A percentile compares a stretch with the other conserved stretches of the same genome.
These are phyloP conservation scores for Clarias platycephalus DNA, from an alignment of 2,797 vertebrate genomes.

Conservation along the genomic window DNA sequence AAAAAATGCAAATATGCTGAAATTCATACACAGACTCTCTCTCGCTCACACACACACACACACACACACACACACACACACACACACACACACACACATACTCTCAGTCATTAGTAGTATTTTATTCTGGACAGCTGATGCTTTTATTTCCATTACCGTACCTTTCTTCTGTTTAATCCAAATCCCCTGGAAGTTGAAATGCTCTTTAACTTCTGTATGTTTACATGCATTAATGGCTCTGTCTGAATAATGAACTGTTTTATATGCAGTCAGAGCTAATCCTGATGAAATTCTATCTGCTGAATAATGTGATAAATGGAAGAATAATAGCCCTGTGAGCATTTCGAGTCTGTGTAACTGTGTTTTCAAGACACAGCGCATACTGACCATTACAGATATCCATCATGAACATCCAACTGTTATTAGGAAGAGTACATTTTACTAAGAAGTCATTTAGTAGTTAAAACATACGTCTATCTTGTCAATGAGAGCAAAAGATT, in stretches of 20 bases:
- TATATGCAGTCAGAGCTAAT: background rate
- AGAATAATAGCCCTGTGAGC: background rate
- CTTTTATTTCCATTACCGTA: background rate
- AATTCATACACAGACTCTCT: background rate
- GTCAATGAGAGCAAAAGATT: background rate
- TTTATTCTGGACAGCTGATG: background rate
- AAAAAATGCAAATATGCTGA: slow-evolving; percentile 15
- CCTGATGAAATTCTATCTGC: background rate
- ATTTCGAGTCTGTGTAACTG: background rate
- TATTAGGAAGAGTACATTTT: background rate
- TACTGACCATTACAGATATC: background rate
- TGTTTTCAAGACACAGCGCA: background rate
- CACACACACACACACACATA: background rate
- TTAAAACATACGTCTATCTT: background rate
- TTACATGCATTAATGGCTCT: background rate
- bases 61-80: background rate
- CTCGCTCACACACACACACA: background rate
- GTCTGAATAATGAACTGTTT: background rate
- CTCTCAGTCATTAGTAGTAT: background rate
- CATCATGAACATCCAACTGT: background rate
- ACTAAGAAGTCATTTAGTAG: too few relatives aligned
- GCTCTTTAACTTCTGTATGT: background rate
- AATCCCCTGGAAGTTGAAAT: background rate
- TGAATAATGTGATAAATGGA: background rate
- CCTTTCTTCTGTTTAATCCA: background rate